Conservation (phyloP, 2,888 invertebrate species). For the Platycheirus albimanus region DNA sequence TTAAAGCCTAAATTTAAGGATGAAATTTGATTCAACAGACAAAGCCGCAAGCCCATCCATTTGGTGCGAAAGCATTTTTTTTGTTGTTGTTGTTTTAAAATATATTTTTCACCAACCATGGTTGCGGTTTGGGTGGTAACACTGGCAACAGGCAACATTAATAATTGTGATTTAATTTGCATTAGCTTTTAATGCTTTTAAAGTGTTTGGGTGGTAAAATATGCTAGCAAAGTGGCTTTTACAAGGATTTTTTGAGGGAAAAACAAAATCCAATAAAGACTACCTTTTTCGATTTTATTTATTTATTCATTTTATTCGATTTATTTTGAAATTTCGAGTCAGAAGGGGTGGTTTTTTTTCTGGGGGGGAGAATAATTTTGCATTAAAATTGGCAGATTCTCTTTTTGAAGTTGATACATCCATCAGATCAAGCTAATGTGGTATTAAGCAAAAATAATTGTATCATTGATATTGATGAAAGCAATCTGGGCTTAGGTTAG, state of each 20-base stretch:
- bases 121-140: constrained; percentile 16
- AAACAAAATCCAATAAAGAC: constrained; percentile 5
- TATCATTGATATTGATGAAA: no score
- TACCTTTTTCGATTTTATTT: background rate
- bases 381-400: no score
- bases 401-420: no score
- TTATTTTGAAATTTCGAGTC: background rate
- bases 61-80: constrained; percentile 11
- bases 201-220: constrained; percentile 2
- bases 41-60: constrained; percentile 12
- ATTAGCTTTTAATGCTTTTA: constrained; percentile 26
- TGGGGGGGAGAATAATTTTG: no score
- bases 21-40: constrained; percentile 28
- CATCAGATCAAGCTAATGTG: no score
- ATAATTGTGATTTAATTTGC: constrained; percentile 40
- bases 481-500: no score
- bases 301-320: background rate
- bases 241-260: constrained; percentile 5
- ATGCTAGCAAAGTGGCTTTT: constrained; percentile 12
- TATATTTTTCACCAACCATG: background rate
- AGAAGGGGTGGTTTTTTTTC: no score
- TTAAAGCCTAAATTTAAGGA: background rate
- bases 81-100: no score
- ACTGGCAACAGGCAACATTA: no score
- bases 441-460: no score